Conservation (phyloP, 64 coral and sea anemone genomes). For the Stichodactyla mertensii region DNA sequence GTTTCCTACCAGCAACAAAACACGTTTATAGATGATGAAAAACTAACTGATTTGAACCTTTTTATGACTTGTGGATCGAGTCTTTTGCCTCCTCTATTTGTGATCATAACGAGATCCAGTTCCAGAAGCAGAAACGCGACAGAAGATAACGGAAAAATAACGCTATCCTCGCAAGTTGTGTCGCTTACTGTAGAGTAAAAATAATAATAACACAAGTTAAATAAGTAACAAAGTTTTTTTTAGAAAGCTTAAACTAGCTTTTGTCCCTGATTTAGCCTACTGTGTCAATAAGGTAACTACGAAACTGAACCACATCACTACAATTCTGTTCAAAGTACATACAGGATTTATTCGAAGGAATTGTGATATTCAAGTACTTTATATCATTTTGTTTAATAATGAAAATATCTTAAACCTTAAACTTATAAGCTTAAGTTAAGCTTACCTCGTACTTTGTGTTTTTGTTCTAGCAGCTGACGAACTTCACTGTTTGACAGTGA, state of each 20-base stretch:
- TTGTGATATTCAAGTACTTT: background rate
- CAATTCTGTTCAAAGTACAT: too few species aligned
- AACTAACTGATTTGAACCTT: constrained; percentile 29
- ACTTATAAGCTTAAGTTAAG: background rate
- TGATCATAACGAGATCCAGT: constrained; percentile 23
- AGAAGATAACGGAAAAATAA: constrained; percentile 93
- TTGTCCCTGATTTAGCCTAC: too few species aligned
- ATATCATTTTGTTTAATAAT: background rate
- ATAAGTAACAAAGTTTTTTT: too few species aligned
- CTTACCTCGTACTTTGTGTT: constrained; percentile 85
- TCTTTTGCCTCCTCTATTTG: constrained; percentile 1
- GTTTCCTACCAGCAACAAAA: background rate
- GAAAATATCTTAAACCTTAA: background rate
- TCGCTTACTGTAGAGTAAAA: constrained; percentile 54
- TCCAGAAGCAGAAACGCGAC: constrained; percentile 77
- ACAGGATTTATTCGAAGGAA: too few species aligned
- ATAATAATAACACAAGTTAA: background rate
- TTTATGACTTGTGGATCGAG: constrained; percentile 53
- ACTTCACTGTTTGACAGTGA: constrained; percentile 71
- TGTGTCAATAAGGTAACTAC: too few species aligned
- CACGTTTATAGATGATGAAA: background rate
- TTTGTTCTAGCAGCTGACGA: constrained; percentile 42
- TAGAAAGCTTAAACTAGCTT: too few species aligned
- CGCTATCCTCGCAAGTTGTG: constrained; percentile 59
- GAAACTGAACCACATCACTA: too few species aligned